phyloP scores from a whole-genome alignment of 2,888 invertebrate species.

The Trichogramma dendrolimi region DNA sequence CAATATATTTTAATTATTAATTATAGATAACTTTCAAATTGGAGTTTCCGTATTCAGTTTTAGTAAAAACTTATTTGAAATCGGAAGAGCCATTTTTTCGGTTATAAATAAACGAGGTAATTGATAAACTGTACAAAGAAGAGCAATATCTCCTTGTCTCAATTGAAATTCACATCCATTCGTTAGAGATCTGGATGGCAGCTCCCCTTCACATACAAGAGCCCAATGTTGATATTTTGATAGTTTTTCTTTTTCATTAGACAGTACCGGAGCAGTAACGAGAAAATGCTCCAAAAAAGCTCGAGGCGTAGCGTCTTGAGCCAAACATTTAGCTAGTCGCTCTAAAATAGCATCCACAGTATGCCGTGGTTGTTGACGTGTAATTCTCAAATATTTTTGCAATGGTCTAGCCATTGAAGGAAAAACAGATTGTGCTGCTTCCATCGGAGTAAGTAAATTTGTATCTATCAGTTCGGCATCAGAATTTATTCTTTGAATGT shows the following conservation, averaged over 20 bases:
- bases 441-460: conserved; percentile 82
- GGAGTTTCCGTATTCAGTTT: conserved; percentile 79
- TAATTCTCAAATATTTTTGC: conserved; percentile 93
- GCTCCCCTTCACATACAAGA: conserved; percentile 80
- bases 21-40: neutral
- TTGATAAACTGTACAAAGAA: conserved; percentile 79
- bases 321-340: conserved; percentile 86
- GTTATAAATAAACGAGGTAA: conserved; percentile 92
- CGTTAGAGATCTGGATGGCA: conserved; percentile 79
- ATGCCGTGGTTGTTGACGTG: conserved; percentile 92
- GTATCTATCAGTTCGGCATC: conserved; percentile 66
- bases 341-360: conserved; percentile 88
- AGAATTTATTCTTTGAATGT: conserved; percentile 79
- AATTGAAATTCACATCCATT: conserved; percentile 86
- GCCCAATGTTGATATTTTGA: conserved; percentile 92
- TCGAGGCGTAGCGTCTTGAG: conserved; percentile 88
- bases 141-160: conserved; percentile 86
- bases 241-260: conserved; percentile 74
- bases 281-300: conserved; percentile 95
- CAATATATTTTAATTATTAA: neutral
- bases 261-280: conserved; percentile 76
- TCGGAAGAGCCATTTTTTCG: conserved; percentile 94
- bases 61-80: conserved; percentile 90
- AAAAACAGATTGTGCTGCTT: conserved; percentile 96
- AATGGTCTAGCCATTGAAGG: conserved; percentile 93